Evolutionary conservation across 2,113 vertebrate species (phyloP).

Genomic region (Morphnarchus princeps): DNA sequence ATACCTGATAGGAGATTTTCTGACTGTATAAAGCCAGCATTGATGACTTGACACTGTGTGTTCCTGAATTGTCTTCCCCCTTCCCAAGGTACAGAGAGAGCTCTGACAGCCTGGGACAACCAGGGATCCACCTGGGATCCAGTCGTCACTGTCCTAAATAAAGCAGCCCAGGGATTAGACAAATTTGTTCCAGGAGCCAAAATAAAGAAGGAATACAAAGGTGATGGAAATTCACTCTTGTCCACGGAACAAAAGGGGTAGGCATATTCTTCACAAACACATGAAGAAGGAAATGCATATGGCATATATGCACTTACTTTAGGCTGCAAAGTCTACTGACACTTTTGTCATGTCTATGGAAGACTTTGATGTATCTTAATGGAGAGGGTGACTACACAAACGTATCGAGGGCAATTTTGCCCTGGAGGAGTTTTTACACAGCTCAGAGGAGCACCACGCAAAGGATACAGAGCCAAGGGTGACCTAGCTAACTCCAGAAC

Average conservation of each 20-base stretch:
- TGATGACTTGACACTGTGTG: not conserved
- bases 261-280: not conserved
- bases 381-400: not conserved
- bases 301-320: not conserved
- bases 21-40: not conserved
- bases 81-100: not conserved
- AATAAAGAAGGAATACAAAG: not conserved
- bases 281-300: not conserved
- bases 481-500: not conserved
- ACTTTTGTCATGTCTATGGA: not conserved
- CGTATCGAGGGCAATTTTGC: not conserved
- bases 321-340: not conserved
- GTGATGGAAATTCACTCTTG: not conserved
- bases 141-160: not conserved
- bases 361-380: not conserved
- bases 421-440: not conserved
- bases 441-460: not conserved
- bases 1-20: not conserved
- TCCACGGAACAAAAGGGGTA: not conserved
- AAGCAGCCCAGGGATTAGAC: not conserved
- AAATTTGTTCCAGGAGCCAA: not conserved
- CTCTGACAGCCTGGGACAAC: not conserved
- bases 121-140: not conserved
- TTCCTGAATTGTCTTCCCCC: not conserved
- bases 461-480: not conserved